phyloP scores from a whole-genome alignment of 2,888 invertebrate genomes.

The Drosophila lutescens region DNA sequence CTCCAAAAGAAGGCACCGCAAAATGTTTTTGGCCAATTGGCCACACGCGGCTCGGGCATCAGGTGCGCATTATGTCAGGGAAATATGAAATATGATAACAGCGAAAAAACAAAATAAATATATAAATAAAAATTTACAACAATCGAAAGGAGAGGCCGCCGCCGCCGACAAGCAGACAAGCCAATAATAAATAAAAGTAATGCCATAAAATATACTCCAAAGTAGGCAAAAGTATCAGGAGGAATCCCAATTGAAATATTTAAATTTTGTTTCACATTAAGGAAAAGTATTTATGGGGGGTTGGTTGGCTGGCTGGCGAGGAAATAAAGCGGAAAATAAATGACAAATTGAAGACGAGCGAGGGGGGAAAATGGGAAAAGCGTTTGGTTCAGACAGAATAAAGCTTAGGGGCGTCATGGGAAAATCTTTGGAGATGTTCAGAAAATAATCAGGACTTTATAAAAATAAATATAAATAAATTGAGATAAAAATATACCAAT shows the following conservation, averaged over 20 bases:
- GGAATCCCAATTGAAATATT: constrained; percentile 27
- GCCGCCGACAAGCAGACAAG: constrained; percentile 2
- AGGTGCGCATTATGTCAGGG: constrained; percentile 73
- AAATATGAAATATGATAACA: constrained; percentile 63
- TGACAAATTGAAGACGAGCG: constrained; percentile 26
- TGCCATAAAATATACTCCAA: constrained; percentile 37
- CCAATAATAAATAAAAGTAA: constrained; percentile 42
- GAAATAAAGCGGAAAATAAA: constrained; percentile 32
- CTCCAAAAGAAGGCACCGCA: constrained; percentile 27
- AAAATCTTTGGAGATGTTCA: not conserved
- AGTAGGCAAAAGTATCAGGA: constrained; percentile 18
- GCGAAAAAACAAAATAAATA: constrained; percentile 31
- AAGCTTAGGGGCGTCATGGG: too few relatives aligned
- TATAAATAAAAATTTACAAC: constrained; percentile 35
- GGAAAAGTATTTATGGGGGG: constrained; percentile 11
- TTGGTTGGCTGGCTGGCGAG: not conserved
- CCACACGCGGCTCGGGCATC: constrained; percentile 58
- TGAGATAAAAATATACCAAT: not conserved
- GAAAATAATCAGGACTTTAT: not conserved
- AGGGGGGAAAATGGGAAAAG: not conserved
- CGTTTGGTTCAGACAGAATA: too few relatives aligned
- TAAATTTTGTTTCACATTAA: constrained; percentile 30
- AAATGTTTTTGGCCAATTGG: constrained; percentile 64
- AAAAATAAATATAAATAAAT: not conserved
- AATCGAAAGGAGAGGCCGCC: constrained; percentile 12